These are phyloP conservation scores for Sorex maritimensis DNA, from an alignment of 2,797 vertebrate species.

Conservation along the genomic window DNA sequence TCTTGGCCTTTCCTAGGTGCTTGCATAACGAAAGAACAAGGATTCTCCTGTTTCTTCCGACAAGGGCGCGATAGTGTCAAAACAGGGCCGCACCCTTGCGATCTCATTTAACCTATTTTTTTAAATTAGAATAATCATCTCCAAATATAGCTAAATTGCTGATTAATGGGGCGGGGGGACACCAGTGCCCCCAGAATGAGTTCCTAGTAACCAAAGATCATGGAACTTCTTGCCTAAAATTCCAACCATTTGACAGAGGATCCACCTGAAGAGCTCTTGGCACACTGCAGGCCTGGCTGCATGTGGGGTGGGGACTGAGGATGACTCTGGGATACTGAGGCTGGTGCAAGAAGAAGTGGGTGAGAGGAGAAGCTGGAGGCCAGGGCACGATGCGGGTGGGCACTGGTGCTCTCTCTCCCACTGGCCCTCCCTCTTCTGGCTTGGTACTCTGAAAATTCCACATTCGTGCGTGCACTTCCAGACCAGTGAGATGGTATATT, in stretches of 20 bases:
- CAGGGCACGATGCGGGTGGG: background rate
- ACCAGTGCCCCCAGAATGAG: background rate
- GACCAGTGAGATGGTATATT: background rate
- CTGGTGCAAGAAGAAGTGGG: background rate
- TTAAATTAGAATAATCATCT: background rate
- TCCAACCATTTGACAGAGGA: background rate
- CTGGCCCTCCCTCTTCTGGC: background rate
- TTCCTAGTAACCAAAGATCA: constrained; percentile 14
- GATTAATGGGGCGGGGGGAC: background rate
- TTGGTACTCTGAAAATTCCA: background rate
- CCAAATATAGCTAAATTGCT: background rate
- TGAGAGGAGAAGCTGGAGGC: background rate
- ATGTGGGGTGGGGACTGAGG: too few relatives aligned
- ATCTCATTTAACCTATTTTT: constrained; percentile 5
- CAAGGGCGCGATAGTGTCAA: background rate
- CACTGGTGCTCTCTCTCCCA: background rate
- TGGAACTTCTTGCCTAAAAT: background rate
- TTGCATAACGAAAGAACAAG: background rate
- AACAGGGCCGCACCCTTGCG: background rate
- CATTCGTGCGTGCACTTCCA: background rate
- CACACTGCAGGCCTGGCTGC: background rate
- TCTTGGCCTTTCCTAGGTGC: background rate
- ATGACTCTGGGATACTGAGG: background rate
- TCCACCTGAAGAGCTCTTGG: background rate
- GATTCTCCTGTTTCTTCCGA: background rate